These are phyloP conservation scores for Trissolcus japonicus DNA, from an alignment of 2,888 invertebrate species.

Conservation along the genomic window DNA sequence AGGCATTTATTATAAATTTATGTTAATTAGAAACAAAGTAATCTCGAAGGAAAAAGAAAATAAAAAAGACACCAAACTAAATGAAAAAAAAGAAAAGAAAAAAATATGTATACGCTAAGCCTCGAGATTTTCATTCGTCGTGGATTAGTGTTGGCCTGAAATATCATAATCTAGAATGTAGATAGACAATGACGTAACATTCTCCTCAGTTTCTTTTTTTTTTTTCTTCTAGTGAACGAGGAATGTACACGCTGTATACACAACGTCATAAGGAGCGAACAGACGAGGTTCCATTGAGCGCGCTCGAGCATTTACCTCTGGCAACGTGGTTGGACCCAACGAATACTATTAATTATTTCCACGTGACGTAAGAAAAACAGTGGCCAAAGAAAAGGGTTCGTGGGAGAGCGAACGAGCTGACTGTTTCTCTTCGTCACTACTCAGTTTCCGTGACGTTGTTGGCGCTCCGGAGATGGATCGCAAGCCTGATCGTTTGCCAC, in stretches of 20 bases:
- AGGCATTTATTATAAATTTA: no score
- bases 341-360: conserved; percentile 72
- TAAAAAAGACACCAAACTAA: no score
- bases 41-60: no score
- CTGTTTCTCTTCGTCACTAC: conserved; percentile 43
- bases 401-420: conserved; percentile 45
- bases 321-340: conserved; percentile 59
- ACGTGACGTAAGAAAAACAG: conserved; percentile 69
- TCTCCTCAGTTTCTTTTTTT: background rate
- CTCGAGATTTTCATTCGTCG: background rate
- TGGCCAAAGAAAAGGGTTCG: conserved; percentile 55
- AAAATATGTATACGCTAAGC: no score
- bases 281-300: conserved; percentile 59
- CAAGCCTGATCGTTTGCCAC: conserved; percentile 58
- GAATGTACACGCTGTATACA: conserved; percentile 28
- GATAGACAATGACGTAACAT: background rate
- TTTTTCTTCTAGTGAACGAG: conserved; percentile 30
- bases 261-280: conserved; percentile 34
- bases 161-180: background rate
- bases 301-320: conserved; percentile 60
- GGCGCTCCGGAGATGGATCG: conserved; percentile 71
- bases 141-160: background rate
- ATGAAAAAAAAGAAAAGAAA: no score
- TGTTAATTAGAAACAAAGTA: no score
- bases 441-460: conserved; percentile 64